Evolutionary conservation across 1,140 invertebrate genomes (phyloP), one percentile per base, ranked within the genome.

Genomic region (Leptonema lineaticorne): DNA sequence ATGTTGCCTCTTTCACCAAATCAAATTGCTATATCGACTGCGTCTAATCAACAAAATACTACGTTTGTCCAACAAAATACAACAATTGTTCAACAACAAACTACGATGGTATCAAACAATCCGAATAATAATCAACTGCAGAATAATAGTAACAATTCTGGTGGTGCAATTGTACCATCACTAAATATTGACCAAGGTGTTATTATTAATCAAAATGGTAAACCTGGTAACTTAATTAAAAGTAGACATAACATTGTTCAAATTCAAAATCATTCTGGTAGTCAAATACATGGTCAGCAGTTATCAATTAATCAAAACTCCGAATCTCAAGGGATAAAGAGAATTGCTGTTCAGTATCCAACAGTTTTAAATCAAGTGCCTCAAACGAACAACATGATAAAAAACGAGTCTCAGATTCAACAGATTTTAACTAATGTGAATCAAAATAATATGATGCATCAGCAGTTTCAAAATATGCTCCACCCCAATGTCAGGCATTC

Each of bases 1-100:
- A 90, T 92, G 88, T 88, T 92, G 3, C 88, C 91, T 9, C 85
- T 91, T 48, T 87, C 87, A 4, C 88, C 89, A 0, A 84, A 86
- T 26, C 85, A 85, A 60, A 85, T 86, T 1, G 82, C 86, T 0
- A 82, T 85, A 0, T 81, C 83, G 0, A 83, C 86, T 4, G 82
- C 85, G 0, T 81, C 82, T 20, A 88, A 85, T 75, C 85, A 90
- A 70, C 86, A 88, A 62, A 90, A 90, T 67, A 89, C 89, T 0
- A 90, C 88, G 0, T 89, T 87, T 71, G 87, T 89, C 0, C 88
- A 89, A 66, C 87, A 89, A 68, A 89, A 89, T 67, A 90, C 86
- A 1, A 87, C 86, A 27, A 88, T 87, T 76, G 86, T 88, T 18
- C 84, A 85, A 63, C 84, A 85, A 28, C 85, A 85, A 75, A 85